These are phyloP conservation scores for Chorisops tibialis DNA, from an alignment of 2,888 invertebrate genomes.

Conservation along the genomic window DNA sequence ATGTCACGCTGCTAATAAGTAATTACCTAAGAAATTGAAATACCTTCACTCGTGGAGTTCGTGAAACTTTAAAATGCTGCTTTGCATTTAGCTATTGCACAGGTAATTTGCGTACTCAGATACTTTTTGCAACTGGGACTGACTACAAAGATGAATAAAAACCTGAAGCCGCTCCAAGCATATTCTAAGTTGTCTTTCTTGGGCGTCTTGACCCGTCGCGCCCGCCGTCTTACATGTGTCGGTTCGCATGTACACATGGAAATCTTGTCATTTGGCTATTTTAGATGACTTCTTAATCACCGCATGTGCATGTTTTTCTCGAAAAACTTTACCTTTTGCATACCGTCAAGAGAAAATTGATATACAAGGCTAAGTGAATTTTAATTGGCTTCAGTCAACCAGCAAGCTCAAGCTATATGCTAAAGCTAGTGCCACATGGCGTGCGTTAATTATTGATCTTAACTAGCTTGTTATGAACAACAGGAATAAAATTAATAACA, in stretches of 20 bases:
- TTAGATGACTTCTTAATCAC: slow-evolving; percentile 23
- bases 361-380: slow-evolving; percentile 11
- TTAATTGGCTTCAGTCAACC: slow-evolving; percentile 15
- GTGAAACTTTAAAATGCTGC: background rate
- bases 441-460: slow-evolving; percentile 24
- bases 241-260: slow-evolving; percentile 18
- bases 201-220: no score
- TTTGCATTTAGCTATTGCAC: no score
- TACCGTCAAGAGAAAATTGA: background rate
- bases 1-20: slow-evolving; percentile 20
- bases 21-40: slow-evolving; percentile 15
- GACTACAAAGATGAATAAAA: no score
- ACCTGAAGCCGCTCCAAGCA: background rate
- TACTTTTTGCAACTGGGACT: background rate
- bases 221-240: background rate
- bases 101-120: background rate
- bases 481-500: slow-evolving; percentile 13
- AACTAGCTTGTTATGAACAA: slow-evolving; percentile 14
- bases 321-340: slow-evolving; percentile 5
- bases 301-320: background rate
- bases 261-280: slow-evolving; percentile 22
- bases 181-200: background rate
- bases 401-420: background rate
- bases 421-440: slow-evolving; percentile 7
- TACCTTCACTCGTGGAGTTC: background rate